A percentile compares a stretch with the other conserved stretches of the same genome.
phyloP scores from a whole-genome alignment of 1,140 invertebrate species.

The Saccostrea glomerata region DNA sequence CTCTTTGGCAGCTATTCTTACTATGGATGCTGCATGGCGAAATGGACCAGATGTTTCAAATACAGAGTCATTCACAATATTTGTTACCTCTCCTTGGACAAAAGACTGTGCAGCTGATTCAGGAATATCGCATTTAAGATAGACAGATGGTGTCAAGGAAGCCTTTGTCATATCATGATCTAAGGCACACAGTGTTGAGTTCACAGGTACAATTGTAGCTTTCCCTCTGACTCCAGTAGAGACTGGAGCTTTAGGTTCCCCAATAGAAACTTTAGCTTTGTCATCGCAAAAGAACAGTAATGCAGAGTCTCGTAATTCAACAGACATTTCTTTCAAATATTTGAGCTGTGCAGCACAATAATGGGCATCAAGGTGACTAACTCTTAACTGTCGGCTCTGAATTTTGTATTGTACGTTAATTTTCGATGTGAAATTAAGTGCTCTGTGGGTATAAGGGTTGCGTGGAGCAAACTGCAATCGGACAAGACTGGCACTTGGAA shows the following conservation, averaged over 20 bases:
- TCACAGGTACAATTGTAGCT: conserved; percentile 34
- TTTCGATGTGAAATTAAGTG: conserved; percentile 52
- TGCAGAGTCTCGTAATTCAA: conserved; percentile 23
- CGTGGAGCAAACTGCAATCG: conserved; percentile 60
- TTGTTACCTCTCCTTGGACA: conserved; percentile 45
- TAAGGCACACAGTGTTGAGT: conserved; percentile 31
- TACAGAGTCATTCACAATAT: conserved; percentile 51
- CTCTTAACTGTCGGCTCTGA: conserved; percentile 57
- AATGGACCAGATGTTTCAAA: conserved; percentile 56
- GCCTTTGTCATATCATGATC: conserved; percentile 41
- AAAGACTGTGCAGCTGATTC: conserved; percentile 50
- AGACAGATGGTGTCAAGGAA: conserved; percentile 50
- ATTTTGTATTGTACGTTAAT: conserved; percentile 62
- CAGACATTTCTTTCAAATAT: conserved; percentile 49
- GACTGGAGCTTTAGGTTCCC: conserved; percentile 55
- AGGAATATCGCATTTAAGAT: conserved; percentile 50
- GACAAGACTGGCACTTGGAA: conserved; percentile 58
- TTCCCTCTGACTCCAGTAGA: conserved; percentile 54
- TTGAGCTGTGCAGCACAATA: conserved; percentile 57
- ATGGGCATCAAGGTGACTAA: conserved; percentile 58
- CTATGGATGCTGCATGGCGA: conserved; percentile 52
- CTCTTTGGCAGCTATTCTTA: conserved; percentile 1
- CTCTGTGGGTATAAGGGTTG: conserved; percentile 53
- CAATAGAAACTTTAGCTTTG: conserved; percentile 57
- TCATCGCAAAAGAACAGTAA: conserved; percentile 52